Conservation (phyloP, 2,888 invertebrate species). For the Eulithis prunata region DNA sequence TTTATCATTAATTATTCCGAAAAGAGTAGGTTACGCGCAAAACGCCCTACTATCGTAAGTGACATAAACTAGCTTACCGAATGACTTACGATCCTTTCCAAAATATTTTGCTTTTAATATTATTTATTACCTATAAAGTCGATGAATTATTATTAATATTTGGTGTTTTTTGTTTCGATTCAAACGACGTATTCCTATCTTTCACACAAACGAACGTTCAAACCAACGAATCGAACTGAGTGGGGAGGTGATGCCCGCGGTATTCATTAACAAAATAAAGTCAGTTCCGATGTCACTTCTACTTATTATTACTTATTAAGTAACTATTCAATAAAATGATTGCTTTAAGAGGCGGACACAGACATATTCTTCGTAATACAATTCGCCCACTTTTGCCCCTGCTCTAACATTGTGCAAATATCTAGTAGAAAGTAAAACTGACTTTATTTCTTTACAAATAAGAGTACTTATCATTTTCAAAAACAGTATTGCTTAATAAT, state of each 20-base stretch:
- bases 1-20: slow-evolving; percentile 71
- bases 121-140: slow-evolving; percentile 83
- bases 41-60: slow-evolving; percentile 72
- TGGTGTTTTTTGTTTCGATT: slow-evolving; percentile 83
- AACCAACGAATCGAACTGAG: slow-evolving; percentile 38
- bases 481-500: slow-evolving; percentile 32
- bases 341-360: slow-evolving; percentile 39
- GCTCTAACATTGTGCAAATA: slow-evolving; percentile 22
- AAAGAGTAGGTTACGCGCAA: slow-evolving; percentile 66
- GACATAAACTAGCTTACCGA: slow-evolving; percentile 64
- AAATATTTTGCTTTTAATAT: slow-evolving; percentile 74
- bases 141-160: slow-evolving; percentile 80
- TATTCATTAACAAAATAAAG: slow-evolving; percentile 36
- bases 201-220: slow-evolving; percentile 41
- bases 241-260: slow-evolving; percentile 24
- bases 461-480: slow-evolving; percentile 4
- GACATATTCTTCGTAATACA: slow-evolving; percentile 15
- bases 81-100: slow-evolving; percentile 72
- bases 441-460: slow-evolving; percentile 22
- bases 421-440: slow-evolving; percentile 21
- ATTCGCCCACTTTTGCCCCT: slow-evolving; percentile 31
- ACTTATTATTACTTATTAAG: neutral
- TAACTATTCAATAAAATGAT: slow-evolving; percentile 23
- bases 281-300: slow-evolving; percentile 26
- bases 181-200: slow-evolving; percentile 56